Evolutionary conservation across 64 coral and sea anemone genomes (phyloP).

Genomic region (Orbicella faveolata): DNA sequence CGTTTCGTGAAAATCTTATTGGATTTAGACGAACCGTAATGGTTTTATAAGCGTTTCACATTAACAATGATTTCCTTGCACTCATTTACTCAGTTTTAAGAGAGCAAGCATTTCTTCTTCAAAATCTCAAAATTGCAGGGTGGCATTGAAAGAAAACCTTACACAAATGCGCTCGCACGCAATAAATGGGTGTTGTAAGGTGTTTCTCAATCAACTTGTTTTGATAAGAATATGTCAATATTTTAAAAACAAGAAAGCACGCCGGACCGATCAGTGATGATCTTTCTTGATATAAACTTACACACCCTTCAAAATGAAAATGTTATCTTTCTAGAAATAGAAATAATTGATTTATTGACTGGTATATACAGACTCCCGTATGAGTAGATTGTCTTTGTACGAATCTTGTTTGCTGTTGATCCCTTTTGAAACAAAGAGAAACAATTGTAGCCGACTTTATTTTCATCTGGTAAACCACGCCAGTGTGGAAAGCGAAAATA

Average conservation of each 20-base stretch:
- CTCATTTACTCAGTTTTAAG: neutral
- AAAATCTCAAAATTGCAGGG: neutral
- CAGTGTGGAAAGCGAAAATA: neutral
- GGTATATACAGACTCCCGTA: neutral
- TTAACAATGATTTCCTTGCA: neutral
- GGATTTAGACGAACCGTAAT: slow-evolving; percentile 8
- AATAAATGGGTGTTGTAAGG: neutral
- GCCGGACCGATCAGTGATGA: neutral
- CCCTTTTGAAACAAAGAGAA: too few species aligned
- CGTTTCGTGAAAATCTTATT: neutral
- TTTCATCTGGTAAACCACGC: neutral
- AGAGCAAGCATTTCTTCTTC: neutral
- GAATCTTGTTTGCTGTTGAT: neutral
- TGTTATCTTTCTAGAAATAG: slow-evolving; percentile 29
- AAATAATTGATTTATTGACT: slow-evolving; percentile 21
- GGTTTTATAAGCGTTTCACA: neutral
- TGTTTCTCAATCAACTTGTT: slow-evolving; percentile 26
- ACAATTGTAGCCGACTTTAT: neutral
- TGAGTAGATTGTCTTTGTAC: neutral
- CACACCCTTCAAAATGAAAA: neutral
- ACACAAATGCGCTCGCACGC: slow-evolving; percentile 17
- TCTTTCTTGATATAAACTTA: neutral
- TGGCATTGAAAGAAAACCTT: neutral
- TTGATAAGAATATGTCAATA: neutral
- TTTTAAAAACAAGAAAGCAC: slow-evolving; percentile 30